phyloP scores from a whole-genome alignment of 2,888 invertebrate species.

The Apantesis nais region DNA sequence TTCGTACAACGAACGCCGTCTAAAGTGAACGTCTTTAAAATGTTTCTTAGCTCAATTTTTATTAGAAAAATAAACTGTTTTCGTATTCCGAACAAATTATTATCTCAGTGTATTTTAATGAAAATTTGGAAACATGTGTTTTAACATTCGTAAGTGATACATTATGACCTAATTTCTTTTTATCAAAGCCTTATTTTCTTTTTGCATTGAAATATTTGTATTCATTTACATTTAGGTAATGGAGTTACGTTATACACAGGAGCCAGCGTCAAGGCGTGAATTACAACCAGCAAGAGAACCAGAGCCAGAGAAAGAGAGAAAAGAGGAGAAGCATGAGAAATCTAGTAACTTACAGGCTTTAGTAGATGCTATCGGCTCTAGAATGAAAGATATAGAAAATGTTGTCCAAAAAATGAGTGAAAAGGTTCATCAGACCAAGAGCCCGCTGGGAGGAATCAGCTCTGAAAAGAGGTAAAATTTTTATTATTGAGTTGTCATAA shows the following conservation, averaged over 20 bases:
- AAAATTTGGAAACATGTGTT: not conserved
- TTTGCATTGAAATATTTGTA: not conserved
- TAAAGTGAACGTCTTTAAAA: no score
- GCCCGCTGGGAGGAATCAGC: conserved; percentile 35
- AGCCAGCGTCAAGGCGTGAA: conserved; percentile 44
- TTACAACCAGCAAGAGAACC: conserved; percentile 5
- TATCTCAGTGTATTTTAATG: not conserved
- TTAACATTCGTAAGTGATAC: not conserved
- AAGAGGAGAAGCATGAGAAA: conserved; percentile 55
- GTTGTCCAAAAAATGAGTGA: conserved; percentile 77
- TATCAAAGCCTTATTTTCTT: not conserved
- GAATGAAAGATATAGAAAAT: conserved; percentile 75
- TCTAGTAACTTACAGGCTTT: conserved; percentile 67
- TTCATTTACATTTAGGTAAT: conserved; percentile 11
- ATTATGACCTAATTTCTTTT: not conserved
- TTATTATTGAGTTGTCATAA: not conserved
- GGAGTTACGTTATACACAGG: conserved; percentile 27
- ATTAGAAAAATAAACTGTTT: no score
- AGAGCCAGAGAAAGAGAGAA: conserved; percentile 27
- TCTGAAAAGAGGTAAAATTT: conserved; percentile 58
- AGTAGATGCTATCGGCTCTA: conserved; percentile 76
- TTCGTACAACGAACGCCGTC: no score
- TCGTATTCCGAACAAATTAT: not conserved
- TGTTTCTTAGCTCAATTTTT: no score
- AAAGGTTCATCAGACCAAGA: conserved; percentile 62